A percentile compares a stretch with the other conserved stretches of the same genome.
Conservation (phyloP, 1,140 invertebrate genomes). For the Nymphalis io region DNA sequence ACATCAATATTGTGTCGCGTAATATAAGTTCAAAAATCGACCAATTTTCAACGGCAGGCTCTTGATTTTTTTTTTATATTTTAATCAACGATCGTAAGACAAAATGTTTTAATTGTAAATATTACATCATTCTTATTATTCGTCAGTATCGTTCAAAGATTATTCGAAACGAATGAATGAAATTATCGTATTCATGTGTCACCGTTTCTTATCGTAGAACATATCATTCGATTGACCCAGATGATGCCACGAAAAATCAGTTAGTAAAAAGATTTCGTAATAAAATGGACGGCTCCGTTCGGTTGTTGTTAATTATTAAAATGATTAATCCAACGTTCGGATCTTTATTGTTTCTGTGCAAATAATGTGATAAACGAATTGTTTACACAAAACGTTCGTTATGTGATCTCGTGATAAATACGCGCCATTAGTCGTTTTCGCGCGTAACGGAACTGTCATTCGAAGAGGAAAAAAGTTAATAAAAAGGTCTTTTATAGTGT, state of each 20-base stretch:
- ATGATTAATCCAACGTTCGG: slow-evolving; percentile 3
- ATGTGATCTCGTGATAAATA: neutral
- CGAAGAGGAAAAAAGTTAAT: neutral
- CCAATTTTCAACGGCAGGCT: no score
- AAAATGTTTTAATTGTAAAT: no score
- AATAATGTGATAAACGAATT: neutral
- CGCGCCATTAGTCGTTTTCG: neutral
- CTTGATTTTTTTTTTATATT: no score
- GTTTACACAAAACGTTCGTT: neutral
- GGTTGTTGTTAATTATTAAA: slow-evolving; percentile 9
- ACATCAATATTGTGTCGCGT: no score
- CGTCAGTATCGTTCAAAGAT: no score
- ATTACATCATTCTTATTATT: no score
- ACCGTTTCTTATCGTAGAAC: no score
- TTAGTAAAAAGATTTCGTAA: neutral
- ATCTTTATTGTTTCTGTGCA: slow-evolving; percentile 1
- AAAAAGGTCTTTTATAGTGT: neutral
- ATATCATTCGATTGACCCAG: neutral
- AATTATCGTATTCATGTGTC: no score
- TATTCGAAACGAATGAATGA: no score
- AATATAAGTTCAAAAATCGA: no score
- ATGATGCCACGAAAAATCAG: neutral
- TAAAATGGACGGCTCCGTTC: slow-evolving; percentile 36
- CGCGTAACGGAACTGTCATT: neutral
- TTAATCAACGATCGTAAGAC: no score